A percentile compares a stretch with the other conserved stretches of the same genome.
Evolutionary conservation across 1,140 invertebrate genomes (phyloP).

Genomic region (Pachyrhynchus sulphureomaculatus): DNA sequence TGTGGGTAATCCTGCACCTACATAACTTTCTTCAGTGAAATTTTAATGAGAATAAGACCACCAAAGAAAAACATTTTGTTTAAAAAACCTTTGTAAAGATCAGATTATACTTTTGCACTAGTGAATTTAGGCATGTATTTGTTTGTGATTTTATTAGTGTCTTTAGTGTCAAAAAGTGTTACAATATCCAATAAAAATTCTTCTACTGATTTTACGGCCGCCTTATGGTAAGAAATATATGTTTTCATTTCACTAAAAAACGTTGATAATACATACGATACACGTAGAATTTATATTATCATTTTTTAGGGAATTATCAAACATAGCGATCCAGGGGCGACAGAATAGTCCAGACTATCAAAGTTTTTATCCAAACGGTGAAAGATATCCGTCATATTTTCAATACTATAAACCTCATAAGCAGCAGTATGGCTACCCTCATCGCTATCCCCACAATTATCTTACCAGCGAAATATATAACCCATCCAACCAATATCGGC

Average conservation of each 20-base stretch:
- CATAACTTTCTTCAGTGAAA: conserved; percentile 28
- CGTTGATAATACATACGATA: no score
- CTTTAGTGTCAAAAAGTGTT: not conserved
- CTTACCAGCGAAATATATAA: not conserved
- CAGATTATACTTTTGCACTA: not conserved
- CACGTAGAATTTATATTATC: no score
- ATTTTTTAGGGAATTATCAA: conserved; percentile 30
- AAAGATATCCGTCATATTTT: not conserved
- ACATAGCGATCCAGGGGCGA: conserved; percentile 26
- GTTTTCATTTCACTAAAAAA: no score
- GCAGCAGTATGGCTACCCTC: conserved; percentile 6
- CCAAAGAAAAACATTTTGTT: not conserved
- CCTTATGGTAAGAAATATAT: not conserved
- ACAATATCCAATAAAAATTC: not conserved
- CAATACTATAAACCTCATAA: conserved; percentile 2
- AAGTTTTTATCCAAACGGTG: not conserved
- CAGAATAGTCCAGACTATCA: conserved; percentile 4
- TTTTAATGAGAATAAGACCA: not conserved
- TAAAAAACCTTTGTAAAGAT: not conserved
- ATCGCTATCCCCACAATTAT: not conserved
- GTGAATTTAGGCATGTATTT: not conserved
- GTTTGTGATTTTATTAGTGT: not conserved
- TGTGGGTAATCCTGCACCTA: conserved; percentile 13
- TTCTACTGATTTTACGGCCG: not conserved
- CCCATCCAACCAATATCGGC: no score